Percentiles rank a stretch among this genome's conserved stretches.
Evolutionary conservation across 2,888 invertebrate species (phyloP).

Genomic region (Cheiracanthium punctorium): DNA sequence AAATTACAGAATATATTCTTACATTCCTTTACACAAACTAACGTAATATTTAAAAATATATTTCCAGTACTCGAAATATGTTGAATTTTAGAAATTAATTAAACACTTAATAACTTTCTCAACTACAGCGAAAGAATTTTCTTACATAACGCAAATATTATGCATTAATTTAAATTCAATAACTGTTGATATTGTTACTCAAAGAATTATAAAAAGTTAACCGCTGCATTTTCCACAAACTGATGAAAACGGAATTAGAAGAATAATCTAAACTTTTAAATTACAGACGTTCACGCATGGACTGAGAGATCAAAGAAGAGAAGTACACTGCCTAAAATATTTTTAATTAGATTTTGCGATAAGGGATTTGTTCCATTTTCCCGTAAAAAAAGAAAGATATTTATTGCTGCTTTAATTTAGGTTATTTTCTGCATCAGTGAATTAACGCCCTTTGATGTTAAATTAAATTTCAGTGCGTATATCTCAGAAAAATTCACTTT

Average conservation of each 20-base stretch:
- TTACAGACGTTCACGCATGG: not conserved
- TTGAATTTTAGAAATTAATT: too few relatives aligned
- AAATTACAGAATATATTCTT: too few relatives aligned
- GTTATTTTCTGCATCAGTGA: conserved; percentile 37
- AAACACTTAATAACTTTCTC: too few relatives aligned
- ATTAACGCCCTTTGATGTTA: conserved; percentile 47
- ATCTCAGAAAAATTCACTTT: not conserved
- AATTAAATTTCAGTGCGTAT: conserved; percentile 36
- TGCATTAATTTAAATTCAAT: too few relatives aligned
- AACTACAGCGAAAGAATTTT: too few relatives aligned
- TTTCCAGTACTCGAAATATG: too few relatives aligned
- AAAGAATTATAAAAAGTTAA: too few relatives aligned
- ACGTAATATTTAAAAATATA: too few relatives aligned
- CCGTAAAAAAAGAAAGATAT: conserved; percentile 2
- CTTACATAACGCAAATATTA: too few relatives aligned
- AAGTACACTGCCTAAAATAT: conserved; percentile 18
- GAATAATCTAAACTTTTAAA: not conserved
- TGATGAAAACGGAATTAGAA: not conserved
- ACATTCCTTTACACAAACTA: too few relatives aligned
- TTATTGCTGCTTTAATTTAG: conserved; percentile 26
- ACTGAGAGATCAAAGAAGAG: conserved; percentile 20
- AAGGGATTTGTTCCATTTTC: not conserved
- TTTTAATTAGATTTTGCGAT: conserved; percentile 40
- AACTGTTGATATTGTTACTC: too few relatives aligned
- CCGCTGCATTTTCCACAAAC: not conserved